Conservation (phyloP, 2,888 invertebrate species). For the Drosophila neonasuta region DNA sequence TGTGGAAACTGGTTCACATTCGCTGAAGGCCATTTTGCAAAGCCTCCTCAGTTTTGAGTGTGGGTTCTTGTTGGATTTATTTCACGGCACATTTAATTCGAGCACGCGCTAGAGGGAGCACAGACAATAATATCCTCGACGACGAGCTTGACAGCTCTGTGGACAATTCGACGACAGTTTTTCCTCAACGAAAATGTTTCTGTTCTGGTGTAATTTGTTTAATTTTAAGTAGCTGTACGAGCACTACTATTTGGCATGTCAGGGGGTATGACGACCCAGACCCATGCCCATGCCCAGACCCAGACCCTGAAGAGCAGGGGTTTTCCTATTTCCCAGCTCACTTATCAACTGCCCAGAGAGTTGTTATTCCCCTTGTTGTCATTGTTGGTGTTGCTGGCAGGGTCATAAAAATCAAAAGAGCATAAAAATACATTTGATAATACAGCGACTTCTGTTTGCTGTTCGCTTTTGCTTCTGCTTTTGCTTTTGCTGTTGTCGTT, state of each 20-base stretch:
- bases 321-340: conserved; percentile 50
- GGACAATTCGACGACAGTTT: conserved; percentile 66
- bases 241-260: conserved; percentile 55
- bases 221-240: conserved; percentile 73
- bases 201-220: conserved; percentile 67
- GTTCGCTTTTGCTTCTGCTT: conserved; percentile 47
- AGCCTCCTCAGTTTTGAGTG: conserved; percentile 2
- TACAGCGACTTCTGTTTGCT: conserved; percentile 60
- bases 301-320: conserved; percentile 4
- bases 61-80: conserved; percentile 63
- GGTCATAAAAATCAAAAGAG: conserved; percentile 76
- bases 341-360: conserved; percentile 68
- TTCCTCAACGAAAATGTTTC: conserved; percentile 20
- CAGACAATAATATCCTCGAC: conserved; percentile 40
- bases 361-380: conserved; percentile 35
- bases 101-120: conserved; percentile 62
- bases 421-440: conserved; percentile 78
- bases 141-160: conserved; percentile 52
- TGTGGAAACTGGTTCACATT: conserved; percentile 29
- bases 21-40: conserved; percentile 36
- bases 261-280: conserved; percentile 16
- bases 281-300: no score
- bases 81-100: conserved; percentile 75
- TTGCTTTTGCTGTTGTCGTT: conserved; percentile 21
- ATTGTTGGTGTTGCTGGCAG: conserved; percentile 48